Percentiles rank a stretch among this genome's conserved stretches.
Evolutionary conservation across 2,888 invertebrate genomes (phyloP).

Genomic region (Podabrus alpinus): DNA sequence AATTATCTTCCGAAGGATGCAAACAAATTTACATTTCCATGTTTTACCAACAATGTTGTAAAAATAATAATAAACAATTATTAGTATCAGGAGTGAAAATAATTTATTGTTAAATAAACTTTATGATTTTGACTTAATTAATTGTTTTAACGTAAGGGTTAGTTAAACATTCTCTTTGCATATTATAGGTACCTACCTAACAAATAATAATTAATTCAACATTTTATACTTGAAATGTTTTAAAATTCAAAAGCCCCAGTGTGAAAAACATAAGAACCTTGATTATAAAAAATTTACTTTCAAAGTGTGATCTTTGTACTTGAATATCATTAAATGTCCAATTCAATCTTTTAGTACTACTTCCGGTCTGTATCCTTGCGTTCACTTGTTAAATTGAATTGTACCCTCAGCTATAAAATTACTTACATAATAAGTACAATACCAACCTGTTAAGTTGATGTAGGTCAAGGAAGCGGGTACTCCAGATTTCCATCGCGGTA

Average conservation of each 20-base stretch:
- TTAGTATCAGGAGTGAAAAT: background rate
- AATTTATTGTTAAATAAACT: background rate
- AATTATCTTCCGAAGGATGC: background rate
- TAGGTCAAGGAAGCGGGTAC: slow-evolving; percentile 77
- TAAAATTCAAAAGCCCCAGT: background rate
- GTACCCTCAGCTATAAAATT: background rate
- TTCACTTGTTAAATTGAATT: background rate
- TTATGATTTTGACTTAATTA: background rate
- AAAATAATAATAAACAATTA: background rate
- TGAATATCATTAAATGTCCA: background rate
- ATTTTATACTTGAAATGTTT: background rate
- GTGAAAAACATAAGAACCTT: background rate
- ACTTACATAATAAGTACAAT: background rate
- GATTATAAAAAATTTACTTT: background rate
- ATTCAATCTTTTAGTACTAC: background rate
- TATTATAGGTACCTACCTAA: background rate
- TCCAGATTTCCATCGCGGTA: slow-evolving; percentile 76
- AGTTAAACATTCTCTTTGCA: background rate
- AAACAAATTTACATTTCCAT: background rate
- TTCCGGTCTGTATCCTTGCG: background rate
- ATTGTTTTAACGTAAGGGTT: background rate
- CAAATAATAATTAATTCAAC: background rate
- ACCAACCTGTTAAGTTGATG: slow-evolving; percentile 70
- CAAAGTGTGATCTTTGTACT: background rate
- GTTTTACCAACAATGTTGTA: background rate